Base-by-base conservation (phyloP, 2,888 invertebrate genomes). In the Troides oblongomaculatus region DNA sequence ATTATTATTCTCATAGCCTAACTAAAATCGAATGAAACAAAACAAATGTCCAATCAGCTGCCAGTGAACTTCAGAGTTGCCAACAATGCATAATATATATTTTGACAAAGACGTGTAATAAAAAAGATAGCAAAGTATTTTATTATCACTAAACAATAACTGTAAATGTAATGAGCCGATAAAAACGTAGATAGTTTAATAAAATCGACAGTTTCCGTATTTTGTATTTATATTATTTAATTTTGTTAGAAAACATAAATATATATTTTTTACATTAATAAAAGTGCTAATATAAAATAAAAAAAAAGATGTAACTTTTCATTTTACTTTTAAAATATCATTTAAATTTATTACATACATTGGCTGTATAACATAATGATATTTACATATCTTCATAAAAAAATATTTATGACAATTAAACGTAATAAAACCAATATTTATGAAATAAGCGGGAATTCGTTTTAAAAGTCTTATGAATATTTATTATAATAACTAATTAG, bases 1-100 rank as follows among this genome's bases (percentile, higher is more conserved):
- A 79, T 81, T 78, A 78, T 58, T 72, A 83, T 84, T 84, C 79
- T 83, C 84, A 80, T 79, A 78, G 65, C 72, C 71, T 71, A 71
- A 66, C 72, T 64, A 72, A 77, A 76, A 59, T 62, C 43, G 58
- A 74, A 79, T 60, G 77, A 74, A 73, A 73, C 71, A 81, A 77
- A 81, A 80, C 74, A 79, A 79, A 78, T 74, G 78, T 78, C 58
- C 25, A 17, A n/a, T 3, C 23, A 68, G 63, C 58, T 62, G 69
- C 59, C 58, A 39, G 62, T 36, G 46, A 21, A 21, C 17, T 63
- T 8, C 7, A 63, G 43, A 21, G 69, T 69, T 69, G 61, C 53
- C 53, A 53, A 14, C 53, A 53, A 53, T 53, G n/a, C 17, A 53
- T 18, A 53, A 18, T 53, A 53, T 1, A 53, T 53, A 17, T 18